phyloP scores from a whole-genome alignment of 2,888 invertebrate species.

The Dynastes tityus region DNA sequence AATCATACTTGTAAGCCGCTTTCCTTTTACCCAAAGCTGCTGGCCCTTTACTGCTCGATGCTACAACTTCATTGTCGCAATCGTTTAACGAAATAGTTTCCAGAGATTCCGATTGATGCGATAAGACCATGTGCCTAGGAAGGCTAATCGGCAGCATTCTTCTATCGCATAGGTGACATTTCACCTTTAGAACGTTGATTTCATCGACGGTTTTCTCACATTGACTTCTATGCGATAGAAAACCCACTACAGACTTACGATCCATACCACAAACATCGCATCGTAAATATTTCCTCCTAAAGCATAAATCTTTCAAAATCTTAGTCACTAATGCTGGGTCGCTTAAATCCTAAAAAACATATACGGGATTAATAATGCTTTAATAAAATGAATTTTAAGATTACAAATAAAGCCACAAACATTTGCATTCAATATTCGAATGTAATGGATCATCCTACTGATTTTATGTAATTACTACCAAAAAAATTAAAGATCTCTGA shows the following conservation, averaged over 20 bases:
- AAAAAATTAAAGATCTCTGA: too few species aligned
- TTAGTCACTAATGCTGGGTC: slow-evolving; percentile 71
- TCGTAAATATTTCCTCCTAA: slow-evolving; percentile 68
- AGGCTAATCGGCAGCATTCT: slow-evolving; percentile 74
- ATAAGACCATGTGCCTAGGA: slow-evolving; percentile 73
- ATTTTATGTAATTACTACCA: too few species aligned
- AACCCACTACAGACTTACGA: slow-evolving; percentile 74
- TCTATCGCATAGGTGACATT: slow-evolving; percentile 61
- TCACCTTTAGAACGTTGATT: slow-evolving; percentile 52
- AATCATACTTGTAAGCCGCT: slow-evolving; percentile 70
- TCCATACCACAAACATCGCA: slow-evolving; percentile 73
- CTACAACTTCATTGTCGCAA: slow-evolving; percentile 56
- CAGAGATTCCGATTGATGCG: slow-evolving; percentile 61
- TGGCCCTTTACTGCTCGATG: slow-evolving; percentile 63
- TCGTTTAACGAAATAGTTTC: not conserved
- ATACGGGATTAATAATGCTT: slow-evolving; percentile 51
- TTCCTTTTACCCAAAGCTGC: slow-evolving; percentile 69
- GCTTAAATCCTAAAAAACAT: slow-evolving; percentile 71
- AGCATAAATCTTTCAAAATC: slow-evolving; percentile 70
- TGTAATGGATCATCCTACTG: too few species aligned
- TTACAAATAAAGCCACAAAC: too few species aligned
- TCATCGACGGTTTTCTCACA: slow-evolving; percentile 55
- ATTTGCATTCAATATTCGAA: too few species aligned
- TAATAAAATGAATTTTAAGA: too few species aligned
- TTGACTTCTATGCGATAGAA: slow-evolving; percentile 72